Evolutionary conservation across 2,888 invertebrate genomes (phyloP).

Genomic region (Gymnocheta viridis): DNA sequence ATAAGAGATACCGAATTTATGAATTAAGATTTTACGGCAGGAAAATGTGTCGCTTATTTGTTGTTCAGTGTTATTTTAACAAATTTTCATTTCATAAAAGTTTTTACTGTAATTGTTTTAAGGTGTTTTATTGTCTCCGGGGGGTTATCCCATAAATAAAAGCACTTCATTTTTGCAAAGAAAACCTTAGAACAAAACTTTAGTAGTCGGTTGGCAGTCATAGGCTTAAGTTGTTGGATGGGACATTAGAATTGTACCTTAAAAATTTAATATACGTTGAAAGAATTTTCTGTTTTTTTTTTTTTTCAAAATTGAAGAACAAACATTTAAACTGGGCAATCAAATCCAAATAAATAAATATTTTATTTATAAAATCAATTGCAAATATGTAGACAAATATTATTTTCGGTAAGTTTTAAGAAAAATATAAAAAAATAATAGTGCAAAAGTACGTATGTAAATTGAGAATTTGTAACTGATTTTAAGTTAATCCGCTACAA

Average conservation of each 20-base stretch:
- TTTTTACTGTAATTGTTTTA: conserved; percentile 32
- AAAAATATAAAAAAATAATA: not conserved
- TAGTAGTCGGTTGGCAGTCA: conserved; percentile 57
- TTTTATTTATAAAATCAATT: conserved; percentile 68
- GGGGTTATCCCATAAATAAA: conserved; percentile 36
- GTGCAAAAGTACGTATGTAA: not conserved
- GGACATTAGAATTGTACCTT: conserved; percentile 18
- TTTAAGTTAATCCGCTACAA: not conserved
- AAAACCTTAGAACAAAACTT: conserved; percentile 50
- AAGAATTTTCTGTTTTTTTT: not conserved
- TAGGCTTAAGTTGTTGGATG: conserved; percentile 49
- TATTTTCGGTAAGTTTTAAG: conserved; percentile 67
- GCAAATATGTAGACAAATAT: conserved; percentile 69
- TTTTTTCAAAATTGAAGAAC: conserved; percentile 17
- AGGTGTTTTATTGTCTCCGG: conserved; percentile 40
- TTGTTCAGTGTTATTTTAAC: not conserved
- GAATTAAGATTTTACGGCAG: too few relatives aligned
- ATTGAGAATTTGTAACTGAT: not conserved
- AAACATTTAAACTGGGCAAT: conserved; percentile 69
- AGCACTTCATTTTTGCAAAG: conserved; percentile 34
- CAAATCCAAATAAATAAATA: conserved; percentile 68
- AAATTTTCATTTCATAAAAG: not conserved
- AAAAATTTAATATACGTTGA: not conserved
- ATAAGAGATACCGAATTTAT: too few relatives aligned
- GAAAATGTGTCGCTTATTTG: not conserved